Conservation (phyloP, 2,113 vertebrate species). For the Tupaia tana region DNA sequence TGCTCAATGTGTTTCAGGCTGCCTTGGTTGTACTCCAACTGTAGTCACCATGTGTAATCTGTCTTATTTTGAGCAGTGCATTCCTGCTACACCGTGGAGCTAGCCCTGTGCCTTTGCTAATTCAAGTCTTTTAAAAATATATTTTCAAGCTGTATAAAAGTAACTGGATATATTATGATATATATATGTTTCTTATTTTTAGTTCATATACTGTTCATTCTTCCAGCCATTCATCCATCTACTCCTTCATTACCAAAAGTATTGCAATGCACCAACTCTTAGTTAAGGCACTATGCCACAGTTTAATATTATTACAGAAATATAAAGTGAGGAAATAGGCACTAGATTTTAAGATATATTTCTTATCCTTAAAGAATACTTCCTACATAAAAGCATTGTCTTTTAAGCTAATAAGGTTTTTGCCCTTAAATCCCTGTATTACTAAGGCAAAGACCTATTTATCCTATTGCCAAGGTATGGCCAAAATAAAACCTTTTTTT, state of each 20-base stretch:
- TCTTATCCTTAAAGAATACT: neutral
- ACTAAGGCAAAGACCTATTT: neutral
- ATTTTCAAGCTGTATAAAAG: neutral
- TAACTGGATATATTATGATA: neutral
- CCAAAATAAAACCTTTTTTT: neutral
- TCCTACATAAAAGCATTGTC: neutral
- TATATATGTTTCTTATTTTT: constrained; percentile 33
- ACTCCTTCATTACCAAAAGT: neutral
- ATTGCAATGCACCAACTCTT: too few relatives aligned
- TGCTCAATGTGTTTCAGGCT: too few relatives aligned
- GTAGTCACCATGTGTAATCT: too few relatives aligned
- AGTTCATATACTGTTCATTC: neutral
- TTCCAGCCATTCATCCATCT: too few relatives aligned
- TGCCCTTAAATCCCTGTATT: neutral
- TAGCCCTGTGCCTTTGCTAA: too few relatives aligned
- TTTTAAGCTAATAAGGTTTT: neutral
- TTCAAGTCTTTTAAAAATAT: neutral
- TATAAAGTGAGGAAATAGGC: neutral
- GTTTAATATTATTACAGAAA: neutral
- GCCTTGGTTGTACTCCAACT: too few relatives aligned
- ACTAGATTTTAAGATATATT: neutral
- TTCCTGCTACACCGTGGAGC: too few relatives aligned
- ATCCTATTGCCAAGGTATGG: neutral
- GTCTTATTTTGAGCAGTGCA: too few relatives aligned
- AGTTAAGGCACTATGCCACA: neutral